phyloP scores from a whole-genome alignment of 2,797 vertebrate species.

The Cryptoblepharus egeriae region DNA sequence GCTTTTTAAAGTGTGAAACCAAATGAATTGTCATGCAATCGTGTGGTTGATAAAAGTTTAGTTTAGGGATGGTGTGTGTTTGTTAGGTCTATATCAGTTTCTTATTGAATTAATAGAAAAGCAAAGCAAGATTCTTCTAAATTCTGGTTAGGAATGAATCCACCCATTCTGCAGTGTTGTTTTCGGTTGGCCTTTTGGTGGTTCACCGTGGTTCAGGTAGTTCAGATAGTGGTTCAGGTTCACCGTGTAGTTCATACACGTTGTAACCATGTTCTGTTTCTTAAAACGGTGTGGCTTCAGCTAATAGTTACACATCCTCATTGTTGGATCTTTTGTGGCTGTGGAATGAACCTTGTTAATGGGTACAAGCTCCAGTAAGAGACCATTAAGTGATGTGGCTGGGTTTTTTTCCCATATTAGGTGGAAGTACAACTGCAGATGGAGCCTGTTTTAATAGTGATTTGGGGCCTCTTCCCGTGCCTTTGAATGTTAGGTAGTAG shows the following conservation, averaged over 20 bases:
- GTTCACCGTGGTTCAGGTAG: no score
- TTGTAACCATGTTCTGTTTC: neutral
- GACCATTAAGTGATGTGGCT: conserved; percentile 29
- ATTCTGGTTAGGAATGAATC: neutral
- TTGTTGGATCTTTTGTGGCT: conserved; percentile 53
- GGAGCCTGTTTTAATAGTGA: neutral
- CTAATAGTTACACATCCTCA: conserved; percentile 57
- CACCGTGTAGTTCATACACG: conserved; percentile 23
- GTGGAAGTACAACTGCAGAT: conserved; percentile 19
- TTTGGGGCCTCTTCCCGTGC: conserved; percentile 12
- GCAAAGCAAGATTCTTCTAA: neutral
- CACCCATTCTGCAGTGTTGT: accelerated
- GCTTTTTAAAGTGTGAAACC: conserved; percentile 81
- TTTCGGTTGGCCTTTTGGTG: neutral
- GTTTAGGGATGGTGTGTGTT: neutral
- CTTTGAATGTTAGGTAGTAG: conserved; percentile 2
- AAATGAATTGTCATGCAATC: conserved; percentile 60
- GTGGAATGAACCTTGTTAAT: conserved; percentile 59
- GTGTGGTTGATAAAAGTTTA: conserved; percentile 19
- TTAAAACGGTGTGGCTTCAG: conserved; percentile 54
- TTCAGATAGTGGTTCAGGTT: neutral
- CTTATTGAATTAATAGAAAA: neutral
- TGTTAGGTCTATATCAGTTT: neutral
- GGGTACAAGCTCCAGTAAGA: conserved; percentile 29
- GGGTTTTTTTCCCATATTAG: conserved; percentile 6